phyloP scores from a whole-genome alignment of 2,797 vertebrate genomes.

The Cyclura pinguis region DNA sequence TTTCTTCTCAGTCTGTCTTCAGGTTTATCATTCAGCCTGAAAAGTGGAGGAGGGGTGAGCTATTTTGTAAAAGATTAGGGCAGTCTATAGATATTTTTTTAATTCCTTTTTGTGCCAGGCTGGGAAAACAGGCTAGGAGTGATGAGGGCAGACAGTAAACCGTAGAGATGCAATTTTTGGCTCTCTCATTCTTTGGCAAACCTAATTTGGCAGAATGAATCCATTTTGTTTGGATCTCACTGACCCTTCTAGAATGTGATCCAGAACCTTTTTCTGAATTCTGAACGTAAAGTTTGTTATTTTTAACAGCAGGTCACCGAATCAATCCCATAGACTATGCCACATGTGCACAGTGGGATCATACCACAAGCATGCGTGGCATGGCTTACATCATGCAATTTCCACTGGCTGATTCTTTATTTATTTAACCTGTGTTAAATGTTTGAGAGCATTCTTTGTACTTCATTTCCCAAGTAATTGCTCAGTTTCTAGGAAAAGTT shows the following conservation, averaged over 20 bases:
- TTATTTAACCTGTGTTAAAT: not conserved
- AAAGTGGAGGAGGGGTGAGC: not conserved
- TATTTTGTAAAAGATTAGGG: not conserved
- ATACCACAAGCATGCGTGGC: not conserved
- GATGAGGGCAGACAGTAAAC: no score
- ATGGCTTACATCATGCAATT: not conserved
- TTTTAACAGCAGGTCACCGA: not conserved
- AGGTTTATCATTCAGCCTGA: not conserved
- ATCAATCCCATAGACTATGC: not conserved
- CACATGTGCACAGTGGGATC: not conserved
- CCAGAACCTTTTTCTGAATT: not conserved
- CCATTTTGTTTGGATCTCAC: not conserved
- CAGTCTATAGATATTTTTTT: not conserved
- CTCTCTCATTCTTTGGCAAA: not conserved
- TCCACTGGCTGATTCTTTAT: not conserved
- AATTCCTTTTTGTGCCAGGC: not conserved
- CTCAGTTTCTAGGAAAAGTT: not conserved
- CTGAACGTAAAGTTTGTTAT: not conserved
- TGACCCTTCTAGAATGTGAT: not conserved
- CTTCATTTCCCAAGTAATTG: not conserved
- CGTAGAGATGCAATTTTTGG: not conserved
- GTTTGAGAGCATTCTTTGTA: not conserved
- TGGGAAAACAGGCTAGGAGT: not conserved
- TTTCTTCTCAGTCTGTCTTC: slow-evolving; percentile 15
- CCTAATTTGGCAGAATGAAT: not conserved